Evolutionary conservation across 2,888 invertebrate genomes (phyloP).

Genomic region (Noctua comes): DNA sequence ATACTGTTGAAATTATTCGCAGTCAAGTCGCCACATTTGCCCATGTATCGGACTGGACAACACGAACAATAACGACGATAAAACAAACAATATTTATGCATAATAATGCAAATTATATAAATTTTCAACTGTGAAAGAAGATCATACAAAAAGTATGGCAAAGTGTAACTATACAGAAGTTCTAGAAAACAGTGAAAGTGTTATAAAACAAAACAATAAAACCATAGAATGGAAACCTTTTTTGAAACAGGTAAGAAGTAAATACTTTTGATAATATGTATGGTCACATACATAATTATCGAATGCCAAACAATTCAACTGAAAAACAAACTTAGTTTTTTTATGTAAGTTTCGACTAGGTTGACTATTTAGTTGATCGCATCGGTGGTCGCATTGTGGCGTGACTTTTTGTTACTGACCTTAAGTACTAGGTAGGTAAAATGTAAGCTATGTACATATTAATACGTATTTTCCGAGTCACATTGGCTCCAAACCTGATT

Average conservation of each 20-base stretch:
- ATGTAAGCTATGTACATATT: too few relatives aligned
- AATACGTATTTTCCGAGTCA: too few relatives aligned
- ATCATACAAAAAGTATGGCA: slow-evolving; percentile 31
- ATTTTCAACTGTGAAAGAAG: background rate
- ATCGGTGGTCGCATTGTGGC: too few relatives aligned
- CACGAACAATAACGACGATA: background rate
- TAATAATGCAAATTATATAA: background rate
- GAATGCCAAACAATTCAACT: too few relatives aligned
- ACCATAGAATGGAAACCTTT: slow-evolving; percentile 43
- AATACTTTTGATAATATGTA: background rate
- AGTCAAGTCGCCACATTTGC: background rate
- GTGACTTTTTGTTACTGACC: too few relatives aligned
- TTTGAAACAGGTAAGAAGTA: slow-evolving; percentile 45
- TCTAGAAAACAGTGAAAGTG: slow-evolving; percentile 19
- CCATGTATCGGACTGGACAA: background rate
- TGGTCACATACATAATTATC: too few relatives aligned
- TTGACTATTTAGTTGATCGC: too few relatives aligned
- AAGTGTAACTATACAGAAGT: slow-evolving; percentile 29
- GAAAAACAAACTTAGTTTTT: too few relatives aligned
- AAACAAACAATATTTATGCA: background rate
- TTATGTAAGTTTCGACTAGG: too few relatives aligned
- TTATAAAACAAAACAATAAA: background rate
- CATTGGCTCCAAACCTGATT: too few relatives aligned
- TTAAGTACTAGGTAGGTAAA: too few relatives aligned
- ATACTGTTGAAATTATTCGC: background rate